Evolutionary conservation across 2,797 vertebrate genomes (phyloP).

Genomic region (Sebastes melanostomus): DNA sequence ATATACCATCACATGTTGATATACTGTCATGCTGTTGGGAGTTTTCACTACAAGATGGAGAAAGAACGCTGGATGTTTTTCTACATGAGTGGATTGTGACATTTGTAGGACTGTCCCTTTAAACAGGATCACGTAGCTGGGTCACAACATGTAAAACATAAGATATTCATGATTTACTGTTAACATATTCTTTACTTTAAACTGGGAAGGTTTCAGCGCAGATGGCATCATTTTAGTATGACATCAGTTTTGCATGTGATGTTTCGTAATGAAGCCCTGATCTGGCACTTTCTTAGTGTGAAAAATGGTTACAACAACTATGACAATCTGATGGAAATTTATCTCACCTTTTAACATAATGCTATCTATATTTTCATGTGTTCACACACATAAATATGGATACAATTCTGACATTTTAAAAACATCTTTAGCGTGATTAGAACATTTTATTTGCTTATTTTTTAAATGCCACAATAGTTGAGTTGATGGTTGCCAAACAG

Average conservation of each 20-base stretch:
- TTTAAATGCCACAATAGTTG: neutral
- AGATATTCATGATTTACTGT: conserved; percentile 26
- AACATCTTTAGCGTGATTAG: neutral
- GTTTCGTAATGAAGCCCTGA: conserved; percentile 3
- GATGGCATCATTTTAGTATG: neutral
- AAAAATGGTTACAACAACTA: conserved; percentile 1
- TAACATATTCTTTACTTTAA: neutral
- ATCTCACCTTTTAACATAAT: neutral
- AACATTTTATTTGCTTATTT: neutral
- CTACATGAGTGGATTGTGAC: conserved; percentile 22
- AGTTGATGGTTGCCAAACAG: neutral
- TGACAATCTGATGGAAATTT: conserved; percentile 48
- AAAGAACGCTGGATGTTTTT: conserved; percentile 55
- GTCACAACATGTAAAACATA: neutral
- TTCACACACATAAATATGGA: neutral
- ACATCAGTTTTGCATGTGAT: neutral
- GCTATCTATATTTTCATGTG: neutral
- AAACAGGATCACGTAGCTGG: neutral
- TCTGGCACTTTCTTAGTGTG: conserved; percentile 16
- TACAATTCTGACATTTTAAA: neutral
- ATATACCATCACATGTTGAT: conserved; percentile 69
- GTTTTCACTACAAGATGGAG: conserved; percentile 54
- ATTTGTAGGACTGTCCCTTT: conserved; percentile 16
- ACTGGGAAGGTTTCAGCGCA: neutral
- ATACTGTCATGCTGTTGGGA: conserved; percentile 60